Base-by-base conservation (phyloP, 2,113 vertebrate genomes). In the Vidua macroura region DNA sequence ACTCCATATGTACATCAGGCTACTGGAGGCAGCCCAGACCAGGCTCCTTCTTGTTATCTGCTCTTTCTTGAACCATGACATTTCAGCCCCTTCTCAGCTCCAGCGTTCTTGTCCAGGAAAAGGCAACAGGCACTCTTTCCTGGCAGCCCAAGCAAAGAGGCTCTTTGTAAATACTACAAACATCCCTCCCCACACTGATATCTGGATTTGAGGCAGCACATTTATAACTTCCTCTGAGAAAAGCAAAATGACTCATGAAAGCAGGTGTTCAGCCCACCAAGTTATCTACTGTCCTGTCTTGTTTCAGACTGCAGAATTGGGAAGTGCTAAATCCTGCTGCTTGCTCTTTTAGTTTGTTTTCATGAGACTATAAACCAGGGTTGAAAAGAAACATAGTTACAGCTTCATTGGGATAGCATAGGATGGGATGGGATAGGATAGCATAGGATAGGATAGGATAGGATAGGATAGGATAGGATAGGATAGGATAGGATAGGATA, bases 41-140 rank as follows among this genome's bases (percentile, higher is more conserved):
- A 56, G n/a, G 27, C 7, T 73, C 5, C 73, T 80, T 60, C 31
- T 46, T 51, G 28, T 31, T 39, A 9, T 12, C 12, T 68, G n/a
- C 41, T 23, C 14, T 46, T 81, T 68, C 31, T 67, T 59, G 15
- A 44, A 6, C 37, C 14, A 8, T 4, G 11, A 16, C 14, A 5
- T 68, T 90, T 35, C 44, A 53, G 35, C 8, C 44, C 16, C 39
- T 49, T 58, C 20, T 43, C 25, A 76, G 63, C 21, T 56, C 31
- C 6, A 2, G 59, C 0, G 0, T 27, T 28, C n/a, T 62, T 17
- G 13, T 58, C 63, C 5, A 1, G 25, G 12, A 19, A 72, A 80
- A 48, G 30, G 27, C 27, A 86, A 35, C 3, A 28, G 85, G 11
- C 7, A 15, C 43, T 52, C 30, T 75, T 75, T 66, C 31, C 52